Base-by-base conservation (phyloP, 1,140 invertebrate genomes). In the Drosophila erecta region DNA sequence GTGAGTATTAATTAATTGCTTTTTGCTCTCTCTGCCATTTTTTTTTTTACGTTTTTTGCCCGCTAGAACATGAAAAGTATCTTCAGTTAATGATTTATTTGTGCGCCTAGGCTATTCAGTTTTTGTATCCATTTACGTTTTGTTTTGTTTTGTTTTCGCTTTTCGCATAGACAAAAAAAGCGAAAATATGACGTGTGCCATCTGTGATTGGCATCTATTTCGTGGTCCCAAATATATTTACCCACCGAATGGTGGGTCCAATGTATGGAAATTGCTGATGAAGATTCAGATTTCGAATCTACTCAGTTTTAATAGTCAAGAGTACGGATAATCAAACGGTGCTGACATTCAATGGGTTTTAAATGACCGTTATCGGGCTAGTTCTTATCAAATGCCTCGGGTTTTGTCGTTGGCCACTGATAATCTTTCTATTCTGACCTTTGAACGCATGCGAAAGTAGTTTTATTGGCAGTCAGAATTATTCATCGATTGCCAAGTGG, bases 101-200 rank as follows among this genome's bases (percentile, higher is more conserved):
- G 20, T 60, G 50, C 41, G 44, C 46, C 35, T 57, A 30, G 55
- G 6, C 46, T 35, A n/a, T 20, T 64, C 20, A 20, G 33, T 59
- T 30, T 27, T 41, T 14, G 41, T 49, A 41, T 50, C 44, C 57
- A 41, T 75, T 65, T 72, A 57, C 38, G 33, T 50, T 64, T 73
- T 64, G 70, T 62, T 64, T 73, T 64, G 70, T 62, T 62, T 74
- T 55, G 57, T 46, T 64, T 79, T 65, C 60, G 43, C 22, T 41
- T 71, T 59, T 66, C 60, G 43, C 27, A 44, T 35, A 61, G 8
- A 20, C 47, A 22, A 57, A 56, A 41, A 70, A 38, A 66, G 44
- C 44, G 54, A 27, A 71, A 41, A 70, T 22, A 86, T 87, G 83
- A 86, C 84, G 79, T 87, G 83, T 77, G 77, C 49, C 76, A 60